phyloP scores from a whole-genome alignment of 1,140 invertebrate species.

The Leucophenga varia region DNA sequence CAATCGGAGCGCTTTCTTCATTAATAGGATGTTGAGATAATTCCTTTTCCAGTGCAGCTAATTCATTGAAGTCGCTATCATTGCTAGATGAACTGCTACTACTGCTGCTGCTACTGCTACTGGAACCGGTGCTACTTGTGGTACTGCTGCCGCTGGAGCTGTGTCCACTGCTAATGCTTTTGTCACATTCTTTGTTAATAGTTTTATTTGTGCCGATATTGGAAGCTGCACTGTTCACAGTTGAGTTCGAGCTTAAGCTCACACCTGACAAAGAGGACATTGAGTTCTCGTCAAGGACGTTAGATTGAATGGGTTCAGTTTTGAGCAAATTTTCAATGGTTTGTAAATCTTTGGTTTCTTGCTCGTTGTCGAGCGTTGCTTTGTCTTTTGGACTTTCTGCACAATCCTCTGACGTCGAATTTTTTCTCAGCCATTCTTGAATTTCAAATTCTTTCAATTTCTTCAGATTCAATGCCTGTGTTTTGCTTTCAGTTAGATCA shows the following conservation, averaged over 20 bases:
- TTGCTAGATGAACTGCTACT: constrained; percentile 12
- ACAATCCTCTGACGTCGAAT: constrained; percentile 5
- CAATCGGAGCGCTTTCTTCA: neutral
- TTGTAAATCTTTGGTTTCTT: too few relatives aligned
- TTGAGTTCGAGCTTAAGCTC: constrained; percentile 17
- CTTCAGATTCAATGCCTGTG: neutral
- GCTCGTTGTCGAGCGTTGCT: too few relatives aligned
- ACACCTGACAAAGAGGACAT: constrained; percentile 18
- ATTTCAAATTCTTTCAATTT: constrained; percentile 28
- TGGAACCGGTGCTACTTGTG: constrained; percentile 8
- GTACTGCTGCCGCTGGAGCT: too few relatives aligned
- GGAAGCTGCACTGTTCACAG: neutral
- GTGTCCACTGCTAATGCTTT: too few relatives aligned
- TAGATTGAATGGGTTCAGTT: too few relatives aligned
- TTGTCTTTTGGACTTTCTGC: too few relatives aligned
- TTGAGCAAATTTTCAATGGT: too few relatives aligned
- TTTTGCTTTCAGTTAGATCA: too few relatives aligned
- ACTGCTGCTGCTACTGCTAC: constrained; percentile 11
- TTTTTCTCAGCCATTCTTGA: constrained; percentile 30
- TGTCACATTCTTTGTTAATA: too few relatives aligned
- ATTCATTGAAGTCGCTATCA: constrained; percentile 40
- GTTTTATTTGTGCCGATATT: too few relatives aligned
- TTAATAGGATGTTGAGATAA: constrained; percentile 27
- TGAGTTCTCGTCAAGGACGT: neutral
- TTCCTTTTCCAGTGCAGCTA: constrained; percentile 42